phyloP scores from a whole-genome alignment of 30 jellyfish, hydroid and myxozoan genomes.

The Catostylus mosaicus region DNA sequence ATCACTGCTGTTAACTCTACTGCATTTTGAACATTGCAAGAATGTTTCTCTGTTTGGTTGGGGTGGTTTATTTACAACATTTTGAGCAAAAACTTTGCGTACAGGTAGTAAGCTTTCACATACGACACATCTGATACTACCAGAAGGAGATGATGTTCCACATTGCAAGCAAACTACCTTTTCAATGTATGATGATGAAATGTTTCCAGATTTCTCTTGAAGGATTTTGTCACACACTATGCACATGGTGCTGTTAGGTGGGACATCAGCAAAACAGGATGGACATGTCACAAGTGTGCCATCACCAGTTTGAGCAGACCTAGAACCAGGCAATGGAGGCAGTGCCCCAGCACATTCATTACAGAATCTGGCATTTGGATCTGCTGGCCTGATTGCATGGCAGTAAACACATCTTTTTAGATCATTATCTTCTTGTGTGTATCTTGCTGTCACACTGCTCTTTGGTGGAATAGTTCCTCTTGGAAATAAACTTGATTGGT shows the following conservation, averaged over 20 bases:
- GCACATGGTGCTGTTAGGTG: constrained; percentile 65
- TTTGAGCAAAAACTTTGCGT: constrained; percentile 57
- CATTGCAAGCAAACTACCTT: constrained; percentile 75
- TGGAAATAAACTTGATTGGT: constrained; percentile 13
- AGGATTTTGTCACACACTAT: constrained; percentile 64
- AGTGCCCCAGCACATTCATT: constrained; percentile 82
- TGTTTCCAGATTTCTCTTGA: constrained; percentile 27
- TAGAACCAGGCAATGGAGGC: constrained; percentile 80
- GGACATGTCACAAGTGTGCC: constrained; percentile 52
- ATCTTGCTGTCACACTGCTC: constrained; percentile 55
- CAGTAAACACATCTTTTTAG: constrained; percentile 72
- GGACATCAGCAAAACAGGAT: constrained; percentile 72
- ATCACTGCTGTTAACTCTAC: constrained; percentile 84
- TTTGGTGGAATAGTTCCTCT: constrained; percentile 67
- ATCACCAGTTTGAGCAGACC: constrained; percentile 45
- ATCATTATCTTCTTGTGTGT: constrained; percentile 41
- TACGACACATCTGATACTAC: constrained; percentile 78
- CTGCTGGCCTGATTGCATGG: constrained; percentile 77
- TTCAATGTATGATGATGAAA: constrained; percentile 25
- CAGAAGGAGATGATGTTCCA: constrained; percentile 80
- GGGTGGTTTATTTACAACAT: constrained; percentile 69
- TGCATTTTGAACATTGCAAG: constrained; percentile 86
- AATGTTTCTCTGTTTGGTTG: constrained; percentile 76
- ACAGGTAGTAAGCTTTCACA: constrained; percentile 75
- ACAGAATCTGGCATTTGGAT: constrained; percentile 89